These are phyloP conservation scores for Crioceris asparagi DNA, from an alignment of 2,888 invertebrate species.

Conservation along the genomic window DNA sequence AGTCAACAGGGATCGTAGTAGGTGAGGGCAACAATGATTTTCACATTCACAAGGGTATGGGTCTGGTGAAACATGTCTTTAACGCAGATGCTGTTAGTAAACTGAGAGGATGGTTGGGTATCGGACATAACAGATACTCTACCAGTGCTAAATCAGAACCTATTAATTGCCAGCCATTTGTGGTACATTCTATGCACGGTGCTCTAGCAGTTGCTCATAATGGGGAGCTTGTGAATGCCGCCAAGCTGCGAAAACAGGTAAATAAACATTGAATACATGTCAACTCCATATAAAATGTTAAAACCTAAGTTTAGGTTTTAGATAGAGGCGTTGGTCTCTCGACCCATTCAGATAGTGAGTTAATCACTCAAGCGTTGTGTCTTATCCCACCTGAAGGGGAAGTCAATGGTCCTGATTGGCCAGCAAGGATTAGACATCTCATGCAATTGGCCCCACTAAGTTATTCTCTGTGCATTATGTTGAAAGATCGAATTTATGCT, in stretches of 20 bases:
- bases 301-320: too few species aligned
- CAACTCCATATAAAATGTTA: too few species aligned
- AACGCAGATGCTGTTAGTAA: slow-evolving; percentile 78
- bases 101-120: slow-evolving; percentile 79
- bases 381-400: slow-evolving; percentile 83
- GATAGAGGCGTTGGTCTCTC: slow-evolving; percentile 90
- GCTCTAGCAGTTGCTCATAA: slow-evolving; percentile 94
- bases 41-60: slow-evolving; percentile 86
- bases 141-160: slow-evolving; percentile 85
- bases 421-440: slow-evolving; percentile 79
- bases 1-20: slow-evolving; percentile 94
- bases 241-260: slow-evolving; percentile 77
- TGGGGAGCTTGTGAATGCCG: slow-evolving; percentile 92
- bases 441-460: slow-evolving; percentile 92
- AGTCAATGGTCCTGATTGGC: slow-evolving; percentile 83
- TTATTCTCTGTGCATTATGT: slow-evolving; percentile 90
- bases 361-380: slow-evolving; percentile 93
- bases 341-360: slow-evolving; percentile 92
- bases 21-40: slow-evolving; percentile 75
- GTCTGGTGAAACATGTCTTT: slow-evolving; percentile 87
- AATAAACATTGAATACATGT: too few species aligned
- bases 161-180: slow-evolving; percentile 97
- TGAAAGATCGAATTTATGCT: slow-evolving; percentile 87
- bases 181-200: slow-evolving; percentile 94
- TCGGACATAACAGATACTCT: slow-evolving; percentile 95